A percentile compares a stretch with the other conserved stretches of the same genome.
phyloP scores from a whole-genome alignment of 2,888 invertebrate species.

The Liodrosophila aerea region DNA sequence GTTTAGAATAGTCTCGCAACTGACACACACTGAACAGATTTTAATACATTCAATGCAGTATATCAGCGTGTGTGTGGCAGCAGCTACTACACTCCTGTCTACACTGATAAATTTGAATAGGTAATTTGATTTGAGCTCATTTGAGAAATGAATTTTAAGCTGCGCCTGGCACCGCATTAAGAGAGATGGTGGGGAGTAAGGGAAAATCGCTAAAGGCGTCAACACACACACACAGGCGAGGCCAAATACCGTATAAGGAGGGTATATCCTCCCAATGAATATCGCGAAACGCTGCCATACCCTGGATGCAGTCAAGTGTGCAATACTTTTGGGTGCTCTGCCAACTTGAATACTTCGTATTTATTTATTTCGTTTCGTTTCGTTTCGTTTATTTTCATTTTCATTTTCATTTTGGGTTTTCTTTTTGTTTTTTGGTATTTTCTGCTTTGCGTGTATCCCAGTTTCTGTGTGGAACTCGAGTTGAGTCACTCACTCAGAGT shows the following conservation, averaged over 20 bases:
- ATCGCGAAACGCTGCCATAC: conserved; percentile 5
- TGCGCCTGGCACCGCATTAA: conserved; percentile 28
- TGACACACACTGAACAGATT: too few species aligned
- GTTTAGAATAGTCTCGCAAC: too few species aligned
- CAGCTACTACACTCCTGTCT: too few species aligned
- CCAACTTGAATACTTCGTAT: conserved; percentile 55
- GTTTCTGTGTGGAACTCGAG: conserved; percentile 12
- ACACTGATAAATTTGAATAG: conserved; percentile 6
- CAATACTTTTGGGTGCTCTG: conserved; percentile 57
- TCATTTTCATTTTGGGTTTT: neutral
- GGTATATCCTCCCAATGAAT: too few species aligned
- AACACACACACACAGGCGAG: conserved; percentile 19
- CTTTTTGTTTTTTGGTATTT: conserved; percentile 6
- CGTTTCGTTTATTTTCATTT: conserved; percentile 5
- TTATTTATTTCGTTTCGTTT: conserved; percentile 44
- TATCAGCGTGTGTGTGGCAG: too few species aligned
- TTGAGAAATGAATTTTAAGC: conserved; percentile 53
- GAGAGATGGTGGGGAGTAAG: neutral
- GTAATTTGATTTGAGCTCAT: conserved; percentile 38
- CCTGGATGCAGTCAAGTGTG: conserved; percentile 69
- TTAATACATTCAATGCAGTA: too few species aligned
- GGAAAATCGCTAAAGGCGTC: conserved; percentile 35
- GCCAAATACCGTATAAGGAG: conserved; percentile 5
- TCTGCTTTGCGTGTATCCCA: neutral
- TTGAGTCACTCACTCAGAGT: conserved; percentile 60